Conservation (phyloP, 2,888 invertebrate species). For the Mycalesis mineus region DNA sequence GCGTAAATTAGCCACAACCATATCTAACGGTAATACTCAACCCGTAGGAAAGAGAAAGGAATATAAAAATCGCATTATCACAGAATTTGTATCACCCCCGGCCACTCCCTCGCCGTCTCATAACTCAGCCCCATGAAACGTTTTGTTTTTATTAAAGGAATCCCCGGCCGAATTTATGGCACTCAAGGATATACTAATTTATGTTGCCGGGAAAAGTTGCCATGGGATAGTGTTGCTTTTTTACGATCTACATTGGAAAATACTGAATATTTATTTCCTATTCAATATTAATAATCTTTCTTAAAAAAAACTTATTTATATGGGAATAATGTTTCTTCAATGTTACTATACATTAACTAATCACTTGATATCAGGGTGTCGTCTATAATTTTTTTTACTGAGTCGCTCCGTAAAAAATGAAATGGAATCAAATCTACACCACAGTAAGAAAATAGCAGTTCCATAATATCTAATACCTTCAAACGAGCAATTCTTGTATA, state of each 20-base stretch:
- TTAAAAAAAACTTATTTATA: too few relatives aligned
- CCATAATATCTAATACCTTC: too few relatives aligned
- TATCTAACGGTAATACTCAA: not conserved
- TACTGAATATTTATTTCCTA: too few relatives aligned
- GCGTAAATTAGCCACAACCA: not conserved
- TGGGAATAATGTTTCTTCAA: too few relatives aligned
- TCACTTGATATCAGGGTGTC: too few relatives aligned
- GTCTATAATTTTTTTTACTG: too few relatives aligned
- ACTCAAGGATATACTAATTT: conserved; percentile 34
- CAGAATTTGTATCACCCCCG: conserved; percentile 16
- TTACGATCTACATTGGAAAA: not conserved
- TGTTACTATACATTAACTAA: too few relatives aligned
- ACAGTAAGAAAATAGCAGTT: too few relatives aligned
- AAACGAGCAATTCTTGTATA: too few relatives aligned
- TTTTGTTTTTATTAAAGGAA: conserved; percentile 42
- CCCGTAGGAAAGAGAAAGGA: not conserved
- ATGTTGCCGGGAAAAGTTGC: conserved; percentile 2
- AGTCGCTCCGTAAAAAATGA: too few relatives aligned
- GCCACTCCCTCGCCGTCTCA: conserved; percentile 38
- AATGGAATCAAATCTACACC: too few relatives aligned
- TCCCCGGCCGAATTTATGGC: conserved; percentile 43
- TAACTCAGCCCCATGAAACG: conserved; percentile 43
- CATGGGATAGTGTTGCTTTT: not conserved
- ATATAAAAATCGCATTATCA: conserved; percentile 22
- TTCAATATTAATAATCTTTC: too few relatives aligned